Percentiles rank a stretch among this genome's conserved stretches.
phyloP scores from a whole-genome alignment of 2,797 vertebrate genomes.

The Emys orbicularis region DNA sequence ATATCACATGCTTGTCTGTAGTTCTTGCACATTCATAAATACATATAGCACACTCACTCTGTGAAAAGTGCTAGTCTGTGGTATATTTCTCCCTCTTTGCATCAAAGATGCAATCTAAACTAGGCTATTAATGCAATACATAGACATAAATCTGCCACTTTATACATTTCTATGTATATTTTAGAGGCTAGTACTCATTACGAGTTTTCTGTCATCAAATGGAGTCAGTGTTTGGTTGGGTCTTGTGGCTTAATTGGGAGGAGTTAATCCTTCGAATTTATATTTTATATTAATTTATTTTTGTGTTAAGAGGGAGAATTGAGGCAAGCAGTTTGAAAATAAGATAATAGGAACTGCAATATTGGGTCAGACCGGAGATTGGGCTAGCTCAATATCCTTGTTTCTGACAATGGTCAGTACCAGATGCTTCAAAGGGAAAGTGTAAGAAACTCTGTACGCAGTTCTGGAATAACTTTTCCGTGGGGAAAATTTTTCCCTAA shows the following conservation, averaged over 20 bases:
- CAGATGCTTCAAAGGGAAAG: not conserved
- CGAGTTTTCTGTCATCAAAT: not conserved
- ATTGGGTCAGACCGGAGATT: not conserved
- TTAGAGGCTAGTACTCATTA: not conserved
- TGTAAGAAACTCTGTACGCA: not conserved
- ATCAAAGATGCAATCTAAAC: not conserved
- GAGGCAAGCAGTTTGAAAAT: not conserved
- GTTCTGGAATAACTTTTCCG: not conserved
- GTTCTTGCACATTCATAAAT: not conserved
- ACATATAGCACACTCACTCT: not conserved
- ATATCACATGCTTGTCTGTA: not conserved
- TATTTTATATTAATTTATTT: not conserved
- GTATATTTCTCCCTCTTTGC: not conserved
- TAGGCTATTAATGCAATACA: not conserved
- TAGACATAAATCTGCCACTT: not conserved
- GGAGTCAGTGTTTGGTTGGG: not conserved
- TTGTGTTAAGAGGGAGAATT: not conserved
- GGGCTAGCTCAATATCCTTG: not conserved
- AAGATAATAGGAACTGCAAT: not conserved
- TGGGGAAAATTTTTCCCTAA: not conserved
- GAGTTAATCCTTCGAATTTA: not conserved
- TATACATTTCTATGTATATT: not conserved
- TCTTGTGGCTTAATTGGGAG: not conserved
- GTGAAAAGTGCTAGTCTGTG: not conserved
- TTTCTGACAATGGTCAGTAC: not conserved